Evolutionary conservation across 53 echinoderm and acorn worm species (phyloP).

Genomic region (Holothuria scabra): DNA sequence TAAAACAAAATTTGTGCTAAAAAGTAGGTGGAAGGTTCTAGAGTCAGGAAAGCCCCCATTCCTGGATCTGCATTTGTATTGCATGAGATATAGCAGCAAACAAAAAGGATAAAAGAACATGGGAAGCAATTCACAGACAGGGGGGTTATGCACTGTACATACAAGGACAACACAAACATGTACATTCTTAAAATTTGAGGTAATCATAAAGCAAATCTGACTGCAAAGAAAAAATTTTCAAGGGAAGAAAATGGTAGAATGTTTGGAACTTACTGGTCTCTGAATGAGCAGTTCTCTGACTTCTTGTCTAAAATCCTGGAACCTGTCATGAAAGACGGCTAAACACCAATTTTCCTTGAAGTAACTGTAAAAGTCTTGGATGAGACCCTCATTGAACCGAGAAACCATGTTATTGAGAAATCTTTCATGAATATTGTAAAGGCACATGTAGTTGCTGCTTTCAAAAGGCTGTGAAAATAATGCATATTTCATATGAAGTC

Average conservation of each 20-base stretch:
- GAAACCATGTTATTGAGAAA: constrained; percentile 97
- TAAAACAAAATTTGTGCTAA: too few species aligned
- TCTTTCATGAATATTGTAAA: constrained; percentile 95
- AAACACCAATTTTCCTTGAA: constrained; percentile 94
- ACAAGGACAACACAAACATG: too few species aligned
- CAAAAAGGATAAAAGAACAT: too few species aligned
- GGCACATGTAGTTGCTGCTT: constrained; percentile 86
- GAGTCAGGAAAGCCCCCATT: too few species aligned
- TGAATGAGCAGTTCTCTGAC: constrained; percentile 86
- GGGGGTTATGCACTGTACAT: too few species aligned
- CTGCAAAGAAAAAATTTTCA: not conserved
- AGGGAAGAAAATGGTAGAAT: not conserved
- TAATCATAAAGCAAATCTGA: not conserved
- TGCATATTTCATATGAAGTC: too few species aligned
- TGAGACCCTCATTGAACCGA: constrained; percentile 86
- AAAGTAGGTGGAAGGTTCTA: too few species aligned
- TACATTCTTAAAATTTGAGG: not conserved
- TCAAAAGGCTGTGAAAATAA: constrained; percentile 68
- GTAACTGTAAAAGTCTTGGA: constrained; percentile 82
- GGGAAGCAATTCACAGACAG: too few species aligned
- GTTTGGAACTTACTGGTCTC: constrained; percentile 83
- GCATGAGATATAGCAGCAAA: too few species aligned
- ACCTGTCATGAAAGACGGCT: constrained; percentile 96
- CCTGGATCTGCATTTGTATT: too few species aligned
- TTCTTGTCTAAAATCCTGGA: constrained; percentile 97